Conservation (phyloP, 2,113 vertebrate species). For the Colaptes auratus region DNA sequence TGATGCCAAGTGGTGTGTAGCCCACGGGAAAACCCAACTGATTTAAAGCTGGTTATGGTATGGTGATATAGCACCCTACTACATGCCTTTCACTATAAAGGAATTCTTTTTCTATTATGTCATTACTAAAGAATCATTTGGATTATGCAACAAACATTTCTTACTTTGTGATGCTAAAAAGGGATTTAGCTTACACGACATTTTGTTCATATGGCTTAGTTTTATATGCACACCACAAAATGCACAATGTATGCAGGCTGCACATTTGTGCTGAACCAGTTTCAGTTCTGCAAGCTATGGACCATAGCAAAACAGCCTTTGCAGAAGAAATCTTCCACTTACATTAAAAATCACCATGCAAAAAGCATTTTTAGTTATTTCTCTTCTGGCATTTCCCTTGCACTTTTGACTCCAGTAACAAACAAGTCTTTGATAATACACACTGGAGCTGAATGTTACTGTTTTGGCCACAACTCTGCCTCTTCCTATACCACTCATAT, state of each 20-base stretch:
- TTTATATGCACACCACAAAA: not conserved
- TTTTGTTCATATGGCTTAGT: not conserved
- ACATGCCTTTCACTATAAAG: not conserved
- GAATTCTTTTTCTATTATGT: not conserved
- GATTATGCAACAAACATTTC: not conserved
- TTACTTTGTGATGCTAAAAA: not conserved
- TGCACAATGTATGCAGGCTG: not conserved
- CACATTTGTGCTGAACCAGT: not conserved
- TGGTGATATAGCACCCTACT: not conserved
- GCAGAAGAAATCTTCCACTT: not conserved
- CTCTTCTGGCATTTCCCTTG: not conserved
- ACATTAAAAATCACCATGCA: not conserved
- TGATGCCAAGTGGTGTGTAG: not conserved
- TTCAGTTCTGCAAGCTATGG: not conserved
- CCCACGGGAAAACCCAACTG: not conserved
- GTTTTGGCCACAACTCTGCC: not conserved
- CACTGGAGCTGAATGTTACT: not conserved
- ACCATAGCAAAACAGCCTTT: not conserved
- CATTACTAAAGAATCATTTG: not conserved
- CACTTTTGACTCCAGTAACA: not conserved
- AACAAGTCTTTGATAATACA: not conserved
- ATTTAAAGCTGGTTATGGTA: not conserved
- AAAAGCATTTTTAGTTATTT: not conserved
- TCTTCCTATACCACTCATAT: not conserved
- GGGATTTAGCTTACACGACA: not conserved